Conservation (phyloP, 2,888 invertebrate species). For the Tipula confusa region DNA sequence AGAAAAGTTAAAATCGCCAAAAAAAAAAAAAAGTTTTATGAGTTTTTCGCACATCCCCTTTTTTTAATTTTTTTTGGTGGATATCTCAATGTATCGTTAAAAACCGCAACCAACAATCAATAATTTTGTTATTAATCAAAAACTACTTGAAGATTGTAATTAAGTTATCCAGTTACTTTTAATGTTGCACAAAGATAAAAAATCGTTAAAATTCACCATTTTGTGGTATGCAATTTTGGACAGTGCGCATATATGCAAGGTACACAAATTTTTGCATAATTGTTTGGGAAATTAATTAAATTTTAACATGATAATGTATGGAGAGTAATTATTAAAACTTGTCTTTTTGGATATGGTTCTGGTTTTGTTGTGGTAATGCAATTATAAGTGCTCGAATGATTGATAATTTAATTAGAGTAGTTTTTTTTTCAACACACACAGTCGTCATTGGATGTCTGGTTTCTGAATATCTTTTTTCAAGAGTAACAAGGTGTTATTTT, state of each 20-base stretch:
- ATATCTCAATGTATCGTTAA: neutral
- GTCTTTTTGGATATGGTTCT: too few relatives aligned
- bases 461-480: too few relatives aligned
- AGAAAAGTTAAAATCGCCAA: neutral
- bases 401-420: neutral
- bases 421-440: neutral
- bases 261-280: neutral
- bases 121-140: constrained; percentile 3
- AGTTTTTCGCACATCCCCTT: neutral
- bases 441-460: too few relatives aligned
- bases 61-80: neutral
- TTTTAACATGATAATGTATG: neutral
- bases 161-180: constrained; percentile 12
- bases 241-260: neutral
- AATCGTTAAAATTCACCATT: neutral
- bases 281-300: constrained; percentile 4
- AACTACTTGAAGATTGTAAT: neutral
- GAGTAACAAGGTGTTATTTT: too few relatives aligned
- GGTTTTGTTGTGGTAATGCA: neutral
- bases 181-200: neutral
- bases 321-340: neutral
- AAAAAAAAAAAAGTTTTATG: neutral
- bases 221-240: neutral
- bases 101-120: neutral
- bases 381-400: neutral